Base-by-base conservation (phyloP, 1,140 invertebrate species). In the Phocides pigmalion region DNA sequence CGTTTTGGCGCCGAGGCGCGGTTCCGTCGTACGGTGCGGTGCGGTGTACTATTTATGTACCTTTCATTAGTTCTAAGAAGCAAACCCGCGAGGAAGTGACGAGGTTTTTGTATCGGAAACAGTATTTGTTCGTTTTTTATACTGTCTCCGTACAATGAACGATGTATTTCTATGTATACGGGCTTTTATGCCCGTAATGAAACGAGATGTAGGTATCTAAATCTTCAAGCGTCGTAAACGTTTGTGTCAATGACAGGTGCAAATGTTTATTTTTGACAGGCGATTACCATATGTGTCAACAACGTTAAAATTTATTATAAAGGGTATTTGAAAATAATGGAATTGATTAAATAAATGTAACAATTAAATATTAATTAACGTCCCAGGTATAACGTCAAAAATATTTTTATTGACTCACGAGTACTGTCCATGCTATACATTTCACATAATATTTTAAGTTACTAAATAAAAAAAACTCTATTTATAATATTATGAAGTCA, bases 21-120 rank as follows among this genome's bases (percentile, higher is more conserved):
- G 87, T 89, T 87, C 86, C 86, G 77, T 74, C 75, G 62, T 15
- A 8, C 25, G 49, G 8, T 51, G 25, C 20, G 53, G 20, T 12
- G 14, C 50, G 37, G 12, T 15, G 58, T 58, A 79, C 84, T 87
- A 89, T 90, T 90, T 89, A 81, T 74, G 84, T 85, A 77, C 72
- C 63, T 87, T 89, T 87, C 87, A 89, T 89, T 89, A 89, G 79
- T 90, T 90, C 87, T 75, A n/a, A 74, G 87, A 88, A 90, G 76
- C 72, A 69, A 73, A 79, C 72, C 62, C 67, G 83, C 76, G 79
- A 74, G 84, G 81, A 86, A 86, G 64, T 79, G 73, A 62, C 63
- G 59, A 56, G 71, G 75, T 85, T 87, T 88, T 87, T 89, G 86
- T 85, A 88, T 90, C 81, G 84, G 86, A 90, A 88, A 76, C 79